Conservation (phyloP, 2,797 vertebrate genomes). For the Leuciscus waleckii region DNA sequence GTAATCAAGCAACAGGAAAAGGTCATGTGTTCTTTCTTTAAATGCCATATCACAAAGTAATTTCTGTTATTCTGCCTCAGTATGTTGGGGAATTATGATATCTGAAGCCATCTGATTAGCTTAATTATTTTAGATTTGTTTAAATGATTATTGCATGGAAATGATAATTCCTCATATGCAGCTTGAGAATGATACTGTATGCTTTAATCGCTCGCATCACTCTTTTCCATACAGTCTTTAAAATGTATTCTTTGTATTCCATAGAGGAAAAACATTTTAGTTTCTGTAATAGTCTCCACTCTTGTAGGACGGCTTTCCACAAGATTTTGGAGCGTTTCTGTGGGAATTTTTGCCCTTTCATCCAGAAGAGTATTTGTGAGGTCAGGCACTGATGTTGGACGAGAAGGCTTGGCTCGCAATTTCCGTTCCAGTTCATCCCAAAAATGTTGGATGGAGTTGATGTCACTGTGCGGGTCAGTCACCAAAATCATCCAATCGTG, state of each 20-base stretch:
- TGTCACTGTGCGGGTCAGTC: background rate
- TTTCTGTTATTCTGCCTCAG: background rate
- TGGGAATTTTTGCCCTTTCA: background rate
- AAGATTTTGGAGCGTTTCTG: background rate
- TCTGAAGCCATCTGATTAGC: background rate
- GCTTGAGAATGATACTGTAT: background rate
- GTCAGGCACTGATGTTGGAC: background rate
- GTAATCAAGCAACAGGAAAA: conserved; percentile 10
- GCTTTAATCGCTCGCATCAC: background rate
- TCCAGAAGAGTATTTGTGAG: background rate
- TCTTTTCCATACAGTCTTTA: background rate
- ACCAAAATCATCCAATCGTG: background rate
- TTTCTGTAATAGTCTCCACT: background rate
- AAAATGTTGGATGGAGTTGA: background rate
- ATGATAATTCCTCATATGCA: background rate
- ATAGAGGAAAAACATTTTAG: background rate
- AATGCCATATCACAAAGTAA: background rate
- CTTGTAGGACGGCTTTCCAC: background rate
- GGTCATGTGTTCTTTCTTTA: conserved; percentile 10
- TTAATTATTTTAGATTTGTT: background rate
- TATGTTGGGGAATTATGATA: background rate
- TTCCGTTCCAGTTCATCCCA: background rate
- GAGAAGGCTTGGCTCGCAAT: background rate
- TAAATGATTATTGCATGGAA: background rate
- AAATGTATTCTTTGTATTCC: background rate